Percentiles rank a stretch among this genome's conserved stretches.
Conservation (phyloP, 2,113 vertebrate genomes). For the Paramisgurnus dabryanus region DNA sequence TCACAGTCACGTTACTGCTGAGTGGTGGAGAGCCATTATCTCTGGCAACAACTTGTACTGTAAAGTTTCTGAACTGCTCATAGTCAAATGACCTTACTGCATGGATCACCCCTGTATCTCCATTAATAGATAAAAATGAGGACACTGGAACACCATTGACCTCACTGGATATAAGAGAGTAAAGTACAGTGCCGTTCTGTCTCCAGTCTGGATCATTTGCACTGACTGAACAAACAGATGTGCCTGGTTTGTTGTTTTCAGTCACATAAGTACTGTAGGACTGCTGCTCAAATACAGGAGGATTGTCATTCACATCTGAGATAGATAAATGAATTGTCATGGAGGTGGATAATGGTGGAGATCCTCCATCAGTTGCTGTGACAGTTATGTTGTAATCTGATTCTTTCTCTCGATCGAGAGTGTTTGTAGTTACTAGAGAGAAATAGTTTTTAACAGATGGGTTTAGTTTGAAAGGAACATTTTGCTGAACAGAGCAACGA, state of each 20-base stretch:
- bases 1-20: slow-evolving; percentile 51
- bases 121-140: slow-evolving; percentile 50
- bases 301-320: slow-evolving; percentile 49
- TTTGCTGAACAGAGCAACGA: slow-evolving; percentile 49
- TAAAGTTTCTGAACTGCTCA: slow-evolving; percentile 53
- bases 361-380: slow-evolving; percentile 42
- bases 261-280: slow-evolving; percentile 48
- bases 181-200: slow-evolving; percentile 57
- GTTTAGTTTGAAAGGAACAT: slow-evolving; percentile 66
- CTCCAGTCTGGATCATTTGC: slow-evolving; percentile 59
- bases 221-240: slow-evolving; percentile 49
- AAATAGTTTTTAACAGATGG: slow-evolving; percentile 56
- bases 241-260: slow-evolving; percentile 55
- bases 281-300: slow-evolving; percentile 50
- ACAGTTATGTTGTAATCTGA: slow-evolving; percentile 53
- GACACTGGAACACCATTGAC: slow-evolving; percentile 44
- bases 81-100: slow-evolving; percentile 57
- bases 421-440: slow-evolving; percentile 38
- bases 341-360: slow-evolving; percentile 45
- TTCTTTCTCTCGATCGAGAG: slow-evolving; percentile 38
- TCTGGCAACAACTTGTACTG: slow-evolving; percentile 52
- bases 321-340: slow-evolving; percentile 29
- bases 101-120: slow-evolving; percentile 54
- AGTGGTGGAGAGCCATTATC: slow-evolving; percentile 55
- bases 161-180: slow-evolving; percentile 52